These are phyloP conservation scores for Thunnus albacares DNA, from an alignment of 2,797 vertebrate species.

Conservation along the genomic window DNA sequence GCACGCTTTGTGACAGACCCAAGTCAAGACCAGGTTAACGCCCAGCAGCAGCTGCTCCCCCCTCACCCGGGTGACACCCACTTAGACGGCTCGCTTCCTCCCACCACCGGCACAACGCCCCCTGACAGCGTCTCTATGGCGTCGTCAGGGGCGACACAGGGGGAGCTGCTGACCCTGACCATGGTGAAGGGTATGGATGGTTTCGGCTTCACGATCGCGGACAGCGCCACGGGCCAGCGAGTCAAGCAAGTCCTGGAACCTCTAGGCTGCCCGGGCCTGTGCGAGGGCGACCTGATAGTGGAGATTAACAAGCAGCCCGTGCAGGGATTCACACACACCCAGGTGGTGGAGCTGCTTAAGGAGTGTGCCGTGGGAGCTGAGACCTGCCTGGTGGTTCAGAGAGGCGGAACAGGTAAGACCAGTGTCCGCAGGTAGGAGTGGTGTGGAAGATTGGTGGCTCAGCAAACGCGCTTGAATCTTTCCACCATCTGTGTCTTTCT, in stretches of 20 bases:
- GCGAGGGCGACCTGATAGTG: slow-evolving; percentile 96
- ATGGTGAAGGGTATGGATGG: slow-evolving; percentile 98
- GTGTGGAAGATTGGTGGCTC: slow-evolving; percentile 5
- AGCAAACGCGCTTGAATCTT: slow-evolving; percentile 3
- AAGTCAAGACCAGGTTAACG: slow-evolving; percentile 67
- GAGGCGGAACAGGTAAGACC: slow-evolving; percentile 94
- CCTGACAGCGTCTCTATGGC: slow-evolving; percentile 97
- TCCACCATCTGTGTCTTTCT: background rate
- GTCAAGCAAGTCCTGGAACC: slow-evolving; percentile 98
- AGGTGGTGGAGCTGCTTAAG: slow-evolving; percentile 99
- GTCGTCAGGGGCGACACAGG: slow-evolving; percentile 94
- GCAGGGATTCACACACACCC: slow-evolving; percentile 93
- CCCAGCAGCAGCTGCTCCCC: slow-evolving; percentile 87
- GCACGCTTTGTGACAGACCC: slow-evolving; percentile 90
- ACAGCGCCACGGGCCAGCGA: slow-evolving; percentile 94
- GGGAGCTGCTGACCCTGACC: slow-evolving; percentile 95
- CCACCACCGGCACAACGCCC: slow-evolving; percentile 83
- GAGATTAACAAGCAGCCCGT: slow-evolving; percentile 98
- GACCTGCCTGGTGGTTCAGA: slow-evolving; percentile 94
- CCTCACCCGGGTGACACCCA: slow-evolving; percentile 95
- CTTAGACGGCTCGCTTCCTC: slow-evolving; percentile 92
- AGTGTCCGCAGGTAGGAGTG: background rate
- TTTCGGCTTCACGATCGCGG: slow-evolving; percentile 98
- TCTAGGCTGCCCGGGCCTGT: slow-evolving; percentile 96
- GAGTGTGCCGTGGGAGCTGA: slow-evolving; percentile 94